These are phyloP conservation scores for Camponotus pennsylvanicus DNA, from an alignment of 1,140 invertebrate species.

Conservation along the genomic window DNA sequence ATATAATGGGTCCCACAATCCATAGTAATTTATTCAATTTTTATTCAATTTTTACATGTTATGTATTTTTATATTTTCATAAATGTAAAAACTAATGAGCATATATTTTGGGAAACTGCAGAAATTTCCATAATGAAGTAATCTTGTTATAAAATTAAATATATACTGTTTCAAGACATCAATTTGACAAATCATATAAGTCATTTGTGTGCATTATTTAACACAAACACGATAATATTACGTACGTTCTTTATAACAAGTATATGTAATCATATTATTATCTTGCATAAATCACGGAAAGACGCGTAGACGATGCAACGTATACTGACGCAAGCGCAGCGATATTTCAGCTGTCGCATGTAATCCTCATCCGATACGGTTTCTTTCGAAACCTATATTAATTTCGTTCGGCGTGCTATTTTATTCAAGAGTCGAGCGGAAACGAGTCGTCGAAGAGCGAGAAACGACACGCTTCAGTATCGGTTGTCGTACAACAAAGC, in stretches of 20 bases:
- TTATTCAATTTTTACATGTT: not conserved
- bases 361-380: not conserved
- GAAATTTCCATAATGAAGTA: not conserved
- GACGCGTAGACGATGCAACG: not conserved
- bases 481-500: constrained; percentile 7
- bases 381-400: constrained; percentile 16
- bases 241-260: not conserved
- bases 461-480: constrained; percentile 19
- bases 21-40: not conserved
- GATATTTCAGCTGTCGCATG: constrained; percentile 28
- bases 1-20: not conserved
- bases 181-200: not conserved
- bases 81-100: not conserved
- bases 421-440: not conserved
- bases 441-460: constrained; percentile 3
- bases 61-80: not conserved
- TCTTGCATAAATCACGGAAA: not conserved
- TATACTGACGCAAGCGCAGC: not conserved
- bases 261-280: not conserved
- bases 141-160: not conserved
- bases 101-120: not conserved
- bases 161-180: not conserved
- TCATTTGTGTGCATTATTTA: not conserved
- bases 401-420: constrained; percentile 2
- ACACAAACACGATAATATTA: not conserved